Percentiles rank a stretch among this genome's conserved stretches.
Evolutionary conservation across 1,140 invertebrate species (phyloP).

Genomic region (Teleogryllus occipitalis): DNA sequence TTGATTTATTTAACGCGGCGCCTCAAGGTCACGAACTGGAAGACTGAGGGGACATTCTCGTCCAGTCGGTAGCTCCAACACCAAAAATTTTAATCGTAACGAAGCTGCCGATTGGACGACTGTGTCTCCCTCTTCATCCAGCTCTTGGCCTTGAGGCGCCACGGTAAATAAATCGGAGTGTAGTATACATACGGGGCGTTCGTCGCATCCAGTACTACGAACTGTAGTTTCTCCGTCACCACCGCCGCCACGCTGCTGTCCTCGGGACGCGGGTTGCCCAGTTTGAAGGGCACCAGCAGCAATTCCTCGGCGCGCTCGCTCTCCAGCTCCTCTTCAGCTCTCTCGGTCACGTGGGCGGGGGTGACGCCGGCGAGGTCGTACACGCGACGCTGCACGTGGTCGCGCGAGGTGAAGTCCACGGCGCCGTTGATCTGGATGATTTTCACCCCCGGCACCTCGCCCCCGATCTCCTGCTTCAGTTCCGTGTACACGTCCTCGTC

Average conservation of each 20-base stretch:
- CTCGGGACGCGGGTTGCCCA: neutral
- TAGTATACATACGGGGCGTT: neutral
- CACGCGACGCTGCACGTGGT: neutral
- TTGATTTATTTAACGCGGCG: too few relatives aligned
- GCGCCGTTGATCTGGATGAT: neutral
- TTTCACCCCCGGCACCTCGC: neutral
- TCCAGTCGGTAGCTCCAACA: too few relatives aligned
- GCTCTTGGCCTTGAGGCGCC: too few relatives aligned
- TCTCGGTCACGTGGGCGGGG: neutral
- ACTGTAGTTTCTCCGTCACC: neutral
- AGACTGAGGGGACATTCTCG: too few relatives aligned
- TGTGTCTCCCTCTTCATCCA: too few relatives aligned
- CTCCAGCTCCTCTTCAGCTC: neutral
- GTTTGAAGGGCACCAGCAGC: neutral
- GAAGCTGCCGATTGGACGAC: too few relatives aligned
- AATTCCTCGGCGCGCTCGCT: neutral
- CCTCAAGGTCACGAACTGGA: too few relatives aligned
- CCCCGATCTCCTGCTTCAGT: neutral
- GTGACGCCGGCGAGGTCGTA: neutral
- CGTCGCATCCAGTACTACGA: neutral
- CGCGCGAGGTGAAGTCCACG: neutral
- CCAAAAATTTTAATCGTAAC: too few relatives aligned
- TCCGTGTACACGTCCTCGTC: neutral
- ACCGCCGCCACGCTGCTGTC: neutral
- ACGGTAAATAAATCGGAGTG: too few relatives aligned